A percentile compares a stretch with the other conserved stretches of the same genome.
phyloP scores from a whole-genome alignment of 2,888 invertebrate species.

The Timandra comae region DNA sequence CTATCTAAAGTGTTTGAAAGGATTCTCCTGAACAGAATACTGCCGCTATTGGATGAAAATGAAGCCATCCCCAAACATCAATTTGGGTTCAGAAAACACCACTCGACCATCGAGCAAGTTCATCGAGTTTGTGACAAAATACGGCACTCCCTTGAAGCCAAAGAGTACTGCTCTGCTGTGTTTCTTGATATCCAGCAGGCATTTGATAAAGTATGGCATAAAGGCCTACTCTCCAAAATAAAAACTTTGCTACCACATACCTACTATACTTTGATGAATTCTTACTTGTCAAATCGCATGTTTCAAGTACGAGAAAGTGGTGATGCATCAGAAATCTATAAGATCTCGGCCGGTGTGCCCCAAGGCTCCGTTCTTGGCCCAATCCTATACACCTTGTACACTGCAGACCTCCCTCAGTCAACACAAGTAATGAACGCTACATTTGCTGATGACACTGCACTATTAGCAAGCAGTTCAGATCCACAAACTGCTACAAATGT shows the following conservation, averaged over 20 bases:
- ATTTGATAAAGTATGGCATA: constrained; percentile 24
- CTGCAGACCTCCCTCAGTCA: too few species aligned
- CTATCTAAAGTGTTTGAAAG: constrained; percentile 7
- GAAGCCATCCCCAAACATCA: constrained; percentile 1
- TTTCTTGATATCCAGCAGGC: constrained; percentile 18
- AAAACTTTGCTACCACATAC: constrained; percentile 10
- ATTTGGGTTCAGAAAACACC: constrained; percentile 2
- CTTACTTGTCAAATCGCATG: too few species aligned
- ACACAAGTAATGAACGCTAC: too few species aligned
- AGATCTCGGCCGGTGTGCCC: too few species aligned
- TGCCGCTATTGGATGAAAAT: not conserved
- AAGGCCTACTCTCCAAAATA: constrained; percentile 17
- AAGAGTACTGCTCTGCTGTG: constrained; percentile 14
- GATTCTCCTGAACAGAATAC: constrained; percentile 8
- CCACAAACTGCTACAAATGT: too few species aligned
- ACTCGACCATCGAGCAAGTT: constrained; percentile 2
- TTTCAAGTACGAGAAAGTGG: too few species aligned
- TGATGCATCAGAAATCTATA: too few species aligned
- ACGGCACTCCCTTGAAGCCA: constrained; percentile 8
- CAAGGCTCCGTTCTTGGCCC: too few species aligned
- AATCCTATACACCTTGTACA: too few species aligned
- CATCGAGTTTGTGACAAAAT: constrained; percentile 3
- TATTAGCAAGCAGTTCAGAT: too few species aligned
- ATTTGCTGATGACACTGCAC: too few species aligned
- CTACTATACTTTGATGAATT: constrained; percentile 7